Evolutionary conservation across 2,888 invertebrate genomes (phyloP), one percentile per base, ranked within the genome.

Genomic region (Coremacera marginata): DNA sequence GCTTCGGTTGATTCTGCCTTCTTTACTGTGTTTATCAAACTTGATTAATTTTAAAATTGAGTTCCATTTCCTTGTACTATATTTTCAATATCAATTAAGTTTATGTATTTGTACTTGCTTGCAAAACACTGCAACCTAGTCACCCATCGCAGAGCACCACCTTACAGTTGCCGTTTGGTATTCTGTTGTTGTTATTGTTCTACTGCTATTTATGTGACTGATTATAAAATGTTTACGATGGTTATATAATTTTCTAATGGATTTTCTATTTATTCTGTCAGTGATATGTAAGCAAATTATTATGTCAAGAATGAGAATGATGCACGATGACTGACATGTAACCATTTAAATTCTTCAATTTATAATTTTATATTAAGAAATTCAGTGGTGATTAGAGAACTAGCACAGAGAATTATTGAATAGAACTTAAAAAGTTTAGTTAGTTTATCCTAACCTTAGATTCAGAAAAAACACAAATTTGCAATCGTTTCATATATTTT

Each of bases 71-170:
- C n/a, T 34, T 31, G 14, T n/a, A 27, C 65, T n/a, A 4, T 34
- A 34, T 27, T 65, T 65, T 65, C 65, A 65, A 65, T 65, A 65
- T 34, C 65, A 65, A 65, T 65, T 65, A 65, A 65, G n/a, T 65
- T 65, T 65, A 65, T 65, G 27, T 65, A 34, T 34, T 37, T 65
- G 19, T n/a, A 27, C 14, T 60, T 27, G 57, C 14, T 44, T 25
- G 14, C 22, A 3, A 19, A 3, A 22, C 57, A 57, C 9, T 11
- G 22, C 57, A 22, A 57, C n/a, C n/a, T n/a, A n/a, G n/a, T n/a
- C 22, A 31, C 31, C 31, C 31, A 31, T 5, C 31, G 3, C 22
- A 25, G 22, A 14, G 57, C 22, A 57, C 16, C 0, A 8, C 8
- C 5, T 31, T 31, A 57, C 57, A 57, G 19, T 5, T 57, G 44